A percentile compares a stretch with the other conserved stretches of the same genome.
phyloP scores from a whole-genome alignment of 2,113 vertebrate genomes.

The Cepphus grylle region DNA sequence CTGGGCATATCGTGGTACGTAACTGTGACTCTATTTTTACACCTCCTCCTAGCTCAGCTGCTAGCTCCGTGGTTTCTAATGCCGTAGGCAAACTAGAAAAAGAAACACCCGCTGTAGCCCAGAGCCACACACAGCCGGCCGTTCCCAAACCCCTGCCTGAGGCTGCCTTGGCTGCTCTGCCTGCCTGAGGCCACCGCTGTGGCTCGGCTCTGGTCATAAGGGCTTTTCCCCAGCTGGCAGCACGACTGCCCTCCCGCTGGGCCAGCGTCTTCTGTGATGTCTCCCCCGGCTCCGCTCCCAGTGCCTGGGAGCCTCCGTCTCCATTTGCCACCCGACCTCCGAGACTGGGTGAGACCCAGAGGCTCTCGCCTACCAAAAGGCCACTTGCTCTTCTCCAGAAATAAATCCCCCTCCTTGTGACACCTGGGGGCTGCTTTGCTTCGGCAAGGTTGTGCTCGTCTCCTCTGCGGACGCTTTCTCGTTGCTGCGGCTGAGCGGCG shows the following conservation, averaged over 20 bases:
- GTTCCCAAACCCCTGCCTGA: neutral
- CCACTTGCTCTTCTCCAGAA: neutral
- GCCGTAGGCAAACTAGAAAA: neutral
- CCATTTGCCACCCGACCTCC: neutral
- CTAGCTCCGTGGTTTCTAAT: neutral
- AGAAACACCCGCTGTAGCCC: neutral
- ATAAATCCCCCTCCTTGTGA: neutral
- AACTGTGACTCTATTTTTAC: constrained; percentile 31
- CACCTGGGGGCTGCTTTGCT: neutral
- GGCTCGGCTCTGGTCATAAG: neutral
- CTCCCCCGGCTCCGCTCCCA: fast-evolving
- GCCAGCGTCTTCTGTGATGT: neutral
- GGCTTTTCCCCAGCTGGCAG: fast-evolving
- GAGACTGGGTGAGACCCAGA: neutral
- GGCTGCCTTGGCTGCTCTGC: neutral
- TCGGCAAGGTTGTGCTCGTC: neutral
- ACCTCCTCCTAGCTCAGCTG: neutral
- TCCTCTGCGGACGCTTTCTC: neutral
- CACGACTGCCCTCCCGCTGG: neutral
- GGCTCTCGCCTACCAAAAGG: neutral
- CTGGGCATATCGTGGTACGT: neutral
- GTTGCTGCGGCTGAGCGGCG: fast-evolving
- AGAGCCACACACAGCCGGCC: neutral
- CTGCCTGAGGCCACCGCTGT: fast-evolving
- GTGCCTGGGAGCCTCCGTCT: neutral